Evolutionary conservation across 2,888 invertebrate species (phyloP), one percentile per base, ranked within the genome.

Genomic region (Synergus gifuensis): DNA sequence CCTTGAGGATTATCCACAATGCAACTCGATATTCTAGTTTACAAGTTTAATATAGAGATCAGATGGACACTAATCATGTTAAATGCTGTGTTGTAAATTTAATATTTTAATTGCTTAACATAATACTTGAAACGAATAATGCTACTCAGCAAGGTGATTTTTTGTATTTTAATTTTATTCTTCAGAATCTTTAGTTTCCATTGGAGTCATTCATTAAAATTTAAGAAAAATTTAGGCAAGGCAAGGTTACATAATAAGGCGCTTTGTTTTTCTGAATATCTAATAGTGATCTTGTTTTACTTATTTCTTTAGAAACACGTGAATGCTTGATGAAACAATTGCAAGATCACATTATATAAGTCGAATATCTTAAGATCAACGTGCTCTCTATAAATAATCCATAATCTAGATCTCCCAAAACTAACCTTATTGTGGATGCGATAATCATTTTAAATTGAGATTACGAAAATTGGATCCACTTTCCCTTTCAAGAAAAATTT

Each of bases 311-410:
- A 22, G 28, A 46, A 69, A 49, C 14, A 49, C 22, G 46, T 69
- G 46, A 69, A 69, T 28, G 67, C 67, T 69, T 46, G 67, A 49
- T 69, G 67, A 69, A 69, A 69, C 44, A 69, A 69, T 69, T 46
- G 14, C 44, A 69, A 69, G 28, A 69, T 46, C 44, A 46, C 14
- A 69, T 69, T 69, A 46, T 69, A 69, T 69, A 69, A 69, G 44
- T 28, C 44, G 46, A 69, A 22, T 69, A 22, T 69, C 22, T 18
- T 28, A 22, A 28, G 12, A 60, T 60, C 60, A 60, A 60, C n/a
- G 22, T 22, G 9, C 0, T n/a, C 18, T 2, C n/a, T 22, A 11
- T 8, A 16, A 60, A 60, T 60, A 49, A 46, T 46, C 44, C 46
- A 22, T 22, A 46, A 69, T 28, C 67, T 44, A n/a, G 14, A 67